Evolutionary conservation across 2,888 invertebrate genomes (phyloP), one percentile per base, ranked within the genome.

Genomic region (Protonemura montana): DNA sequence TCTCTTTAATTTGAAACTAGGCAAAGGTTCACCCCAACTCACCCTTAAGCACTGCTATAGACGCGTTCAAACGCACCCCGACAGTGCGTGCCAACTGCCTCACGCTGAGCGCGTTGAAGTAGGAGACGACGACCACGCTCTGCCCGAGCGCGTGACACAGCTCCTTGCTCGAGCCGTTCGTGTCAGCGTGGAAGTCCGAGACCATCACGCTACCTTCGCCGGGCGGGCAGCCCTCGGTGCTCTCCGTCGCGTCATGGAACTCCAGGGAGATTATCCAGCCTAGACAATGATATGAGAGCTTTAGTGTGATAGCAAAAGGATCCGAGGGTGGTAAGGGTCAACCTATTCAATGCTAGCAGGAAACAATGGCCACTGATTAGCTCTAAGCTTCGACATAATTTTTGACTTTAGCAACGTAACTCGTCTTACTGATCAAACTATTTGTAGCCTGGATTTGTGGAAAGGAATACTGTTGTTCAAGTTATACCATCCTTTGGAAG

Each of bases 81-180:
- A 90, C 89, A 27, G 90, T 88, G 82, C 91, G 91, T 87, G 91
- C 90, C 88, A 90, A 91, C 89, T 95, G 94, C 42, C 94, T 92
- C 86, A 95, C 91, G 87, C 93, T 92, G 87, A 95, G 90, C 0
- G 95, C 93, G 91, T 95, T 94, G 16, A 95, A 91, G 89, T 94
- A 95, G 0, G 95, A 95, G 88, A 94, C 94, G 89, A 95, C 94
- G 87, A 94, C 92, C 85, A 94, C 91, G 0, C 93, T 93, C 3
- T 81, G 85, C 5, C 86, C 85, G n/a, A 16, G 81, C 26, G 42
- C 29, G 88, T 92, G 93, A 89, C 95, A 95, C 41, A 95, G 91
- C 41, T 92, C 93, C 95, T 95, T 95, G 85, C 93, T 92, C 0
- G 95, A 95, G 59, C 95, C 95, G 90, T 95, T 95, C 88, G 92